phyloP scores from a whole-genome alignment of 2,888 invertebrate species.

The Patella depressa region DNA sequence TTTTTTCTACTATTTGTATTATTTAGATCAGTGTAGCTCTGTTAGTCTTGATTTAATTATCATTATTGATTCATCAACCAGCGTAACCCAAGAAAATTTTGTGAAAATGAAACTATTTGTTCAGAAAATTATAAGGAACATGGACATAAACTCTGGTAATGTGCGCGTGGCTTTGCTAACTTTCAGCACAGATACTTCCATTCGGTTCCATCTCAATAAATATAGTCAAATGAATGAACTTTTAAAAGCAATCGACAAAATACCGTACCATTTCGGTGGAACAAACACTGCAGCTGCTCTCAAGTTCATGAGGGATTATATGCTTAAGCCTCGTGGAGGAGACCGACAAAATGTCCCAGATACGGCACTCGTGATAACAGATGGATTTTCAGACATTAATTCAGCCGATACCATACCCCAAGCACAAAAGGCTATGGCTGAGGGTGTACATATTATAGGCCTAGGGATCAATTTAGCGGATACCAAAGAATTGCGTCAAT shows the following conservation, averaged over 20 bases:
- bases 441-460: slow-evolving; percentile 43
- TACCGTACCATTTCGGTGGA: slow-evolving; percentile 38
- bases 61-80: slow-evolving; percentile 55
- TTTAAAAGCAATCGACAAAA: slow-evolving; percentile 39
- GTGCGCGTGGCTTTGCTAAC: slow-evolving; percentile 50
- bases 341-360: slow-evolving; percentile 46
- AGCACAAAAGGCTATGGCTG: slow-evolving; percentile 38
- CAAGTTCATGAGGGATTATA: slow-evolving; percentile 31
- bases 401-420: slow-evolving; percentile 46
- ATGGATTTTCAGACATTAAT: slow-evolving; percentile 60
- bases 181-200: slow-evolving; percentile 48
- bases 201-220: slow-evolving; percentile 54
- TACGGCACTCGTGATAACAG: slow-evolving; percentile 51
- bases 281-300: slow-evolving; percentile 47
- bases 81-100: slow-evolving; percentile 55
- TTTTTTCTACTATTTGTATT: slow-evolving; percentile 21
- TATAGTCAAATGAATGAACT: slow-evolving; percentile 38
- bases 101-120: slow-evolving; percentile 46
- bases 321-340: slow-evolving; percentile 42
- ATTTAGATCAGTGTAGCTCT: slow-evolving; percentile 28
- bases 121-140: slow-evolving; percentile 40
- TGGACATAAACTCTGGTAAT: slow-evolving; percentile 38
- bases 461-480: slow-evolving; percentile 50
- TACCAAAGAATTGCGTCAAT: slow-evolving; percentile 47
- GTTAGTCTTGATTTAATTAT: slow-evolving; percentile 50